Evolutionary conservation across 2,113 vertebrate species (phyloP).

Genomic region (Danionella cerebrum): DNA sequence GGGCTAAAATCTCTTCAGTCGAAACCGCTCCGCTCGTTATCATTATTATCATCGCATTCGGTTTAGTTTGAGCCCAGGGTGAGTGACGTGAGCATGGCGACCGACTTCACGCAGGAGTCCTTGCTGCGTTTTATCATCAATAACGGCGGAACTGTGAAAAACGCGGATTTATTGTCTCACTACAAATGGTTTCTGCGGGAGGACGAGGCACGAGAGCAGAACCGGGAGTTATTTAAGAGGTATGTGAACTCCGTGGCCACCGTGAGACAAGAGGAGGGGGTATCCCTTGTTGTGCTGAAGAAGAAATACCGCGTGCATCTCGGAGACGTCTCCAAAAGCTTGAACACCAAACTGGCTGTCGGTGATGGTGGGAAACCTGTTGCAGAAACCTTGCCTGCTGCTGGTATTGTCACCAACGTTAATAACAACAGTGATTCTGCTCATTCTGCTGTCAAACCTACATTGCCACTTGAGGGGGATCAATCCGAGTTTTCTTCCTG

Average conservation of each 20-base stretch:
- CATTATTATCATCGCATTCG: conserved; percentile 42
- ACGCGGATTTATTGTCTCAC: conserved; percentile 74
- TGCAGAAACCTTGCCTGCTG: conserved; percentile 39
- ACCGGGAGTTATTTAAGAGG: conserved; percentile 82
- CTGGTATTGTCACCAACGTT: conserved; percentile 41
- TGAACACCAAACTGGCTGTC: background rate
- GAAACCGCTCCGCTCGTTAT: background rate
- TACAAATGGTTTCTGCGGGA: conserved; percentile 72
- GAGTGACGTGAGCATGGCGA: conserved; percentile 64
- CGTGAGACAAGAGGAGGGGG: conserved; percentile 66
- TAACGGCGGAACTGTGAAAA: conserved; percentile 71
- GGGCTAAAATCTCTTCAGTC: conserved; percentile 5
- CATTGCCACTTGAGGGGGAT: background rate
- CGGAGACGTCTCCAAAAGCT: conserved; percentile 53
- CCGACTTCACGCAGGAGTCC: conserved; percentile 75
- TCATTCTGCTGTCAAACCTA: background rate
- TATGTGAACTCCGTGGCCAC: conserved; percentile 85
- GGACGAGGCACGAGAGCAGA: conserved; percentile 56
- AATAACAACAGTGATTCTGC: conserved; percentile 33
- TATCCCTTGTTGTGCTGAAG: conserved; percentile 69
- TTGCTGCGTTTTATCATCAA: conserved; percentile 75
- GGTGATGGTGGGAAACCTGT: background rate
- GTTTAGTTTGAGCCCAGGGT: conserved; percentile 16
- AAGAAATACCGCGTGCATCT: conserved; percentile 64
- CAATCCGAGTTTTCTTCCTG: background rate